Base-by-base conservation (phyloP, 53 echinoderm and acorn worm species). In the Arbacia lixula region DNA sequence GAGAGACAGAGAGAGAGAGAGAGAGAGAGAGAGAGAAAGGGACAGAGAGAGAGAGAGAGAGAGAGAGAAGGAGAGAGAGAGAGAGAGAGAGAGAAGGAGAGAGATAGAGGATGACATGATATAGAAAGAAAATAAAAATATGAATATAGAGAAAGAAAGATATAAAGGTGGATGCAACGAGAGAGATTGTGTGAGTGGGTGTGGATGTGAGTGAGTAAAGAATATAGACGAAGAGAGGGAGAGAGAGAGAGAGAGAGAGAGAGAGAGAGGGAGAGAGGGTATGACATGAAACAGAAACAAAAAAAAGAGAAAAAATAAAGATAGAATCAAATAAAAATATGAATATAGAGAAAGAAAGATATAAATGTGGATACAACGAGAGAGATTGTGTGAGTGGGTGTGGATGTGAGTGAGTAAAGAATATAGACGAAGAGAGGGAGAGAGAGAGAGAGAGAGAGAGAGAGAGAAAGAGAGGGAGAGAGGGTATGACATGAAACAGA, bases 201-300 rank as follows among this genome's bases (percentile, higher is more conserved):
- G 49, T 46, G 14, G 8, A 10, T 8, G 49, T 46, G 49, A 10
- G 49, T 46, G 49, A 8, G 49, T 10, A 46, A 10, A 46, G n/a
- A 21, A n/a, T n/a, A 58, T 12, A n/a, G 17, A 58, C 5, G 24
- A 19, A 58, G 58, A 58, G 17, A 58, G 58, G n/a, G 17, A 58
- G 58, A 58, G 17, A 58, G 58, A 58, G 17, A 58, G 58, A 58
- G 17, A 58, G 58, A 58, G 17, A 58, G 22, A 58, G 17, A 58
- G 58, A 58, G 17, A 58, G 58, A 58, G 6, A 58, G 58, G 24
- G 17, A 58, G 58, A 58, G 6, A 58, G 58, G n/a, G 19, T 46
- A 14, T 10, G n/a, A n/a, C n/a, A n/a, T n/a, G n/a, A n/a, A 6
- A 58, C 5, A 58, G 17, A 58, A 20, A 58, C 5, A 58, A 20